Evolutionary conservation across 2,888 invertebrate genomes (phyloP), one percentile per base, ranked within the genome.

Genomic region (Agelastica alni): DNA sequence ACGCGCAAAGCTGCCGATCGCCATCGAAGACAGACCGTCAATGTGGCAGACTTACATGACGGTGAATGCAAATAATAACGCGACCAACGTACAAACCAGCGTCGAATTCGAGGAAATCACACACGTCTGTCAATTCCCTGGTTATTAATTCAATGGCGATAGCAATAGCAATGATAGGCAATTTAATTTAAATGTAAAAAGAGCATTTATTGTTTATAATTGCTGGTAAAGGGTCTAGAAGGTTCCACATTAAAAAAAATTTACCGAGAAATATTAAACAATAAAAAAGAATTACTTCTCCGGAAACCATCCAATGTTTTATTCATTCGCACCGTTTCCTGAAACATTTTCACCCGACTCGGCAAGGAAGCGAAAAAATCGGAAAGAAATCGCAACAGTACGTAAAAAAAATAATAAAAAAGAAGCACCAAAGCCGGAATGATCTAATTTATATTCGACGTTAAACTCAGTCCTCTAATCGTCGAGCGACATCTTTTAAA

Each of bases 21-120:
- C 67, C 31, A 63, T 66, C 44, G 73, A 72, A 59, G 71, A 72
- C 67, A 79, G 81, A 5, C 82, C 82, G 13, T 81, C 73, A 9
- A 72, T 71, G 20, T 68, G 70, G 22, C 80, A 56, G 77, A 63
- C 65, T 18, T 64, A 63, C 48, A 49, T 34, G 41, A 48, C 41
- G 6, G 49, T 60, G 4, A 65, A 64, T 47, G 62, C 61, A 18
- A 66, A 63, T 51, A 66, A 63, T 43, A 65, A 64, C 54, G 54
- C 56, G 9, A 54, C 63, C 28, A 53, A 54, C 13, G 36, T 37
- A 3, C 39, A 51, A 39, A 41, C 34, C 10, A 20, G 43, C 4
- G 43, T 61, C 13, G 75, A 76, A 44, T 75, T 74, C 58, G 75
- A 75, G 45, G 69, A 68, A 22, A 53, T 68, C 31, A 70, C 68